A percentile compares a stretch with the other conserved stretches of the same genome.
Conservation (phyloP, 2,113 vertebrate species). For the Amblyopsis rosae region DNA sequence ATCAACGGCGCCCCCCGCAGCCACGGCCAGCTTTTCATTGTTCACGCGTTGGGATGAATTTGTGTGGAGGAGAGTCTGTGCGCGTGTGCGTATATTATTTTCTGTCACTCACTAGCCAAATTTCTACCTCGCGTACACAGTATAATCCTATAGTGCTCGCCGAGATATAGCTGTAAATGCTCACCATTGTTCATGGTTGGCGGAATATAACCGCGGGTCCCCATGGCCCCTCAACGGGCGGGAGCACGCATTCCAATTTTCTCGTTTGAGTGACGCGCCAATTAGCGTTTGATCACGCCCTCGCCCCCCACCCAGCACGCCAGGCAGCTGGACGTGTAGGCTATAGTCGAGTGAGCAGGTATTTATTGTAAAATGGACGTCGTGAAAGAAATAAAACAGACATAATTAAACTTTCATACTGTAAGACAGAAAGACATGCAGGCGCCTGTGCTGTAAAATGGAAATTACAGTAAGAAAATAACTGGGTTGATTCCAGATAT, state of each 20-base stretch:
- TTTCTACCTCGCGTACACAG: constrained; percentile 5
- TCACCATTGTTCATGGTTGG: constrained; percentile 37
- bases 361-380: background rate
- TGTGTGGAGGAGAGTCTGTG: background rate
- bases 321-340: background rate
- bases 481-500: background rate
- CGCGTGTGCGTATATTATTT: background rate
- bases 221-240: background rate
- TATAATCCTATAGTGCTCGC: background rate
- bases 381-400: constrained; percentile 9
- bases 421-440: too few species aligned
- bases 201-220: constrained; percentile 14
- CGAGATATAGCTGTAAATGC: constrained; percentile 34
- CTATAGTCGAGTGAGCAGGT: background rate
- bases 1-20: too few species aligned
- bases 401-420: too few species aligned
- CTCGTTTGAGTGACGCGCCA: constrained; percentile 22
- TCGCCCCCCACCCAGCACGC: background rate
- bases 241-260: constrained; percentile 19
- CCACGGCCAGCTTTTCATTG: too few species aligned
- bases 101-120: constrained; percentile 36
- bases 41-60: background rate
- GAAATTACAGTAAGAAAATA: background rate
- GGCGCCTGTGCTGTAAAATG: background rate
- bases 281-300: constrained; percentile 19